A percentile compares a stretch with the other conserved stretches of the same genome.
Evolutionary conservation across 2,113 vertebrate species (phyloP).

Genomic region (Acrocephalus kingi): DNA sequence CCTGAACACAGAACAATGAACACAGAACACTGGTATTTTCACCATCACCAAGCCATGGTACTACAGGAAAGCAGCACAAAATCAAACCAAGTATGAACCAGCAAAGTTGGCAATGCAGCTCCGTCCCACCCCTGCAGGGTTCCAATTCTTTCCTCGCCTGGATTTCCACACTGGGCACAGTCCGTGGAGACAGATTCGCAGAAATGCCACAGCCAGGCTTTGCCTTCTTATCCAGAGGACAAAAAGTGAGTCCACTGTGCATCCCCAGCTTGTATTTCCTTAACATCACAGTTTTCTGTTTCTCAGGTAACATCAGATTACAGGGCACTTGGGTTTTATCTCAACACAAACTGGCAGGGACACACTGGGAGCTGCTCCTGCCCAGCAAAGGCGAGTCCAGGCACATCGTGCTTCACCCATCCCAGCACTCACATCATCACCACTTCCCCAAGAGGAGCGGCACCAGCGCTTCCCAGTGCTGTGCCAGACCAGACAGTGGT

Average conservation of each 20-base stretch:
- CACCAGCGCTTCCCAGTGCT: not conserved
- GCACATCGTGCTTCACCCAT: fast-evolving
- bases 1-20: not conserved
- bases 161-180: not conserved
- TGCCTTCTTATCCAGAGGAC: not conserved
- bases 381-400: not conserved
- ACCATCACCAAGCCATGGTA: fast-evolving
- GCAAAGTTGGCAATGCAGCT: fast-evolving
- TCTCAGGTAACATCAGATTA: not conserved
- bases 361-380: not conserved
- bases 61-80: not conserved
- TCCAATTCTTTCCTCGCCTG: fast-evolving
- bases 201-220: not conserved
- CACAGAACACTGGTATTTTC: fast-evolving
- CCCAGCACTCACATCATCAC: not conserved
- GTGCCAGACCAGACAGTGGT: not conserved
- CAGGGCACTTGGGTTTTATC: not conserved
- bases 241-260: not conserved
- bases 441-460: not conserved
- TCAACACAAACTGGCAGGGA: fast-evolving
- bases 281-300: not conserved
- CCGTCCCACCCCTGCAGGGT: fast-evolving
- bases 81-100: not conserved
- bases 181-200: not conserved
- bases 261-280: not conserved